phyloP scores from a whole-genome alignment of 2,113 vertebrate species.

The Ramphastos sulfuratus region DNA sequence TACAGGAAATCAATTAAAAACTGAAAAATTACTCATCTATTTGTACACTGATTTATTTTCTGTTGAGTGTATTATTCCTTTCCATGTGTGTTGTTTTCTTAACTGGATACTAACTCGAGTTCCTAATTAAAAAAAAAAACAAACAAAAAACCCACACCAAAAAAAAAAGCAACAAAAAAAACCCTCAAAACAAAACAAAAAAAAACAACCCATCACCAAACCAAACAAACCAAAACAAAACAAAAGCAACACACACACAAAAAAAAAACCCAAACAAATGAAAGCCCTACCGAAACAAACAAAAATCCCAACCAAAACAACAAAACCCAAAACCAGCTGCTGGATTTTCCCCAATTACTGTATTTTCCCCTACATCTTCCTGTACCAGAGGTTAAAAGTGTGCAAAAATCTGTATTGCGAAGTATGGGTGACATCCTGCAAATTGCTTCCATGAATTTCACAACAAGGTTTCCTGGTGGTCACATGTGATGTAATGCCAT shows the following conservation, averaged over 20 bases:
- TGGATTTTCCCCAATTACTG: background rate
- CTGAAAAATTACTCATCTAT: background rate
- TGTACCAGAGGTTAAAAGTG: background rate
- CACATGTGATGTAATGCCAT: background rate
- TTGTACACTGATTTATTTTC: background rate
- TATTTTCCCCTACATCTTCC: background rate
- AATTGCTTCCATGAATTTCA: background rate
- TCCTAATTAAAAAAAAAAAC: no score
- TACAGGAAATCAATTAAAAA: background rate
- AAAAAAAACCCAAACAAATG: no score
- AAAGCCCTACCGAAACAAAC: no score
- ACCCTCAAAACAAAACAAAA: no score
- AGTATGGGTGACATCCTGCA: background rate
- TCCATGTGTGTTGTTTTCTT: background rate
- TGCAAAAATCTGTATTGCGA: background rate
- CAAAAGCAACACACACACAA: no score
- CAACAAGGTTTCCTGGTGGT: background rate
- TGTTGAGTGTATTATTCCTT: background rate
- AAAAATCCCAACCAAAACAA: no score
- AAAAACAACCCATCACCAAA: no score
- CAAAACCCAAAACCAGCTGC: background rate
- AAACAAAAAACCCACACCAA: no score
- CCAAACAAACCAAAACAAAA: no score
- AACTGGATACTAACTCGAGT: background rate
- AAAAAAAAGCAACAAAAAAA: no score